Evolutionary conservation across 1,140 invertebrate genomes (phyloP).

Genomic region (Bombus pascuorum): DNA sequence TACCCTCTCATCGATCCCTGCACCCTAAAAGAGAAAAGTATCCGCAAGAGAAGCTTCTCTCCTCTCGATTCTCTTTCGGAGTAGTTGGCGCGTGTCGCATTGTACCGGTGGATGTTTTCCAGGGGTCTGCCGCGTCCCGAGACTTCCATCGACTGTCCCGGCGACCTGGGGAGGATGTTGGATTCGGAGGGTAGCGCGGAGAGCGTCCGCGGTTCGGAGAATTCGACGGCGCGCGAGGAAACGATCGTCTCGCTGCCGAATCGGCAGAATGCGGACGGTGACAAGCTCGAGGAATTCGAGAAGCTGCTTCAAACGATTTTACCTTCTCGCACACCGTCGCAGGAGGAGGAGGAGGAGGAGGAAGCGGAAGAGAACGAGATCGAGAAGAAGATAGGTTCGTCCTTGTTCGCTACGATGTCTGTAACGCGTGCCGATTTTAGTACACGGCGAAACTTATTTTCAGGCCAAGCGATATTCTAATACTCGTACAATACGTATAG

Average conservation of each 20-base stretch:
- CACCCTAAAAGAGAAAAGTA: background rate
- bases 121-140: background rate
- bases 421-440: too few species aligned
- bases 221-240: constrained; percentile 58
- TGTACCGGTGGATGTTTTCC: constrained; percentile 7
- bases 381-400: constrained; percentile 58
- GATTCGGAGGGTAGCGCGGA: constrained; percentile 72
- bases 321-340: constrained; percentile 67
- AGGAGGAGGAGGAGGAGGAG: constrained; percentile 68
- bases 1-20: background rate
- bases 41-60: background rate
- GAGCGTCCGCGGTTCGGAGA: constrained; percentile 59
- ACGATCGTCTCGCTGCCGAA: constrained; percentile 42
- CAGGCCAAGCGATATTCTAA: too few species aligned
- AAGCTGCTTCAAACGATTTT: constrained; percentile 77
- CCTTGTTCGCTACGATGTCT: background rate
- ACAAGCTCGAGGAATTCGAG: constrained; percentile 78
- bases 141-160: constrained; percentile 4
- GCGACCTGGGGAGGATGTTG: constrained; percentile 69
- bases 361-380: constrained; percentile 62
- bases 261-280: constrained; percentile 65
- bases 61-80: too few species aligned
- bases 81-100: background rate
- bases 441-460: too few species aligned
- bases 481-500: too few species aligned